Conservation (phyloP, 1,140 invertebrate species). For the Brevipalpus yothersi region DNA sequence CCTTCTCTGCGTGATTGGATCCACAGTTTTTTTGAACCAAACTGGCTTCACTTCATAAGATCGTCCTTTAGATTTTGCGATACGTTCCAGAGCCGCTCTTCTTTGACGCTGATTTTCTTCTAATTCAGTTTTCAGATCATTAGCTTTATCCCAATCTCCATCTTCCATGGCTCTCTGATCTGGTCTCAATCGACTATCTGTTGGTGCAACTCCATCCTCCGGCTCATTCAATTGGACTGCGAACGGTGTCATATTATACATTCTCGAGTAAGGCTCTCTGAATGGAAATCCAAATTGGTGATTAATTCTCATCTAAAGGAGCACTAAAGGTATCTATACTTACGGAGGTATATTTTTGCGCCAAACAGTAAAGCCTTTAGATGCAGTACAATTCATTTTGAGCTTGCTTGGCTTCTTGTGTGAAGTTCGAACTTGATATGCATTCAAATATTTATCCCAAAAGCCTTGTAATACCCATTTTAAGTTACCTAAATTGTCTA, state of each 20-base stretch:
- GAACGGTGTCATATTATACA: constrained; percentile 25
- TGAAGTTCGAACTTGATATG: background rate
- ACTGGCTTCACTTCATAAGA: background rate
- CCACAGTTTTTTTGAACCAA: background rate
- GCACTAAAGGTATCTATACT: background rate
- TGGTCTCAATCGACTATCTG: constrained; percentile 25
- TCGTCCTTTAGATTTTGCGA: background rate
- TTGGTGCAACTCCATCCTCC: constrained; percentile 27
- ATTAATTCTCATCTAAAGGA: background rate
- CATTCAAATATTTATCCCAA: background rate
- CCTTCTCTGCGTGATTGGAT: background rate
- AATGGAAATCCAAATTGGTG: constrained; percentile 25
- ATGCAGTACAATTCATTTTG: background rate
- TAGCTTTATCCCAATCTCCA: constrained; percentile 28
- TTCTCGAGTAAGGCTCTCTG: constrained; percentile 19
- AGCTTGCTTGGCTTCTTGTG: background rate
- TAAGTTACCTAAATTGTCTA: background rate
- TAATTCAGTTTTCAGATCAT: constrained; percentile 22
- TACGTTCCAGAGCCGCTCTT: background rate
- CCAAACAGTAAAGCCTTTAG: background rate
- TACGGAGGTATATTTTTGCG: background rate
- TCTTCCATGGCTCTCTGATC: constrained; percentile 30
- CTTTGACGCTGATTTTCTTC: constrained; percentile 25
- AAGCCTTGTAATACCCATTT: background rate
- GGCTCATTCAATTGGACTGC: constrained; percentile 20